Evolutionary conservation across 2,888 invertebrate species (phyloP), one percentile per base, ranked within the genome.

Genomic region (Baronia brevicornis): DNA sequence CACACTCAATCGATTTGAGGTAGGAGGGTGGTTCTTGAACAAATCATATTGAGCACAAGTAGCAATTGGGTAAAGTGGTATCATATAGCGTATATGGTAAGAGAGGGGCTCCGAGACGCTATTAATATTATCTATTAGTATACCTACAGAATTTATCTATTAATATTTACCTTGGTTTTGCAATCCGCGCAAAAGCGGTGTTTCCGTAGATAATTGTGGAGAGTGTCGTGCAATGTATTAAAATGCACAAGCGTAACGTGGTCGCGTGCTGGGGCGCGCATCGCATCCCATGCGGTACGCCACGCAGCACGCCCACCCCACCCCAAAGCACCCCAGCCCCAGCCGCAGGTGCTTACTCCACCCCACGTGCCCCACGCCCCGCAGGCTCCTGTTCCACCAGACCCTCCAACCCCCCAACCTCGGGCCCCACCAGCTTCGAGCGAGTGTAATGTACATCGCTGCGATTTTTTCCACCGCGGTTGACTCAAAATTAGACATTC

Each of bases 181-280:
- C 97, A 97, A 64, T 97, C 97, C 2, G 92, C 90, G 64, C 97
- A 97, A 75, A 97, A 97, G 82, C 95, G 90, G 69, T 97, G 96
- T 80, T 97, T 97, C 50, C 93, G 89, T 39, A 97, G 87, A 75
- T 97, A 97, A 48, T 91, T 93, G 60, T 96, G 95, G 19, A 97
- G 86, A 7, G 96, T 96, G 39, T 91, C 90, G 56, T 94, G 91
- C 39, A 97, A 84, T 46, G 91, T 91, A 58, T 91, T 91, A 45
- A 93, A 92, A 73, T 96, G 94, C 33, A 97, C 92, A 28, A 95
- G 89, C 23, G 95, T 92, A 46, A 96, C 91, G 71, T 96, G 95
- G 54, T 92, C 91, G 32, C 91, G 87, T 55, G 93, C 94, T 29
- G 91, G 89, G 21, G 89, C 84, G 26, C 91, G 88, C 94, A 95